Conservation (phyloP, 2,113 vertebrate genomes). For the Myrmophylax atrothorax region DNA sequence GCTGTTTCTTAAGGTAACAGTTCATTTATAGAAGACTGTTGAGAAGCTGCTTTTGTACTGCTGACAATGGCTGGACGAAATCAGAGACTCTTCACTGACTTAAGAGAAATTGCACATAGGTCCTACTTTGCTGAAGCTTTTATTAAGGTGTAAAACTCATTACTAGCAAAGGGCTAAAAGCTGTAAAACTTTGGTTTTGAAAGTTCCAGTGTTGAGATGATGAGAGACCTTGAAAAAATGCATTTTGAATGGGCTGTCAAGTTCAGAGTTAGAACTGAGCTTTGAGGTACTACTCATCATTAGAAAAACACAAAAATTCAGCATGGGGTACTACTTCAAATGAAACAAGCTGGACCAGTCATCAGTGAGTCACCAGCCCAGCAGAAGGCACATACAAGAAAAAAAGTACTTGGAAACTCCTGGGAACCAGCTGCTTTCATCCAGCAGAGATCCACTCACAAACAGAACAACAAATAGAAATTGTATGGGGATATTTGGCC, state of each 20-base stretch:
- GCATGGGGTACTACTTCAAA: neutral
- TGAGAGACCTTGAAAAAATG: neutral
- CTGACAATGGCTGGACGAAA: neutral
- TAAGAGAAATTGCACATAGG: neutral
- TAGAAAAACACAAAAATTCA: neutral
- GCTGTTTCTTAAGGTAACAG: constrained; percentile 1
- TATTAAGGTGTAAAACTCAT: constrained; percentile 10
- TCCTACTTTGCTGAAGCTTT: neutral
- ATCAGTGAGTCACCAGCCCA: neutral
- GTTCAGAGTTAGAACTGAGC: neutral
- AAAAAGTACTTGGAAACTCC: neutral
- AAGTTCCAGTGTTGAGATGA: neutral
- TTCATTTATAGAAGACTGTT: neutral
- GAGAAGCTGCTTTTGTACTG: constrained; percentile 36
- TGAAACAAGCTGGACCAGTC: neutral
- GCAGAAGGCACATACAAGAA: neutral
- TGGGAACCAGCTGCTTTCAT: neutral
- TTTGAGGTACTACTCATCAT: neutral
- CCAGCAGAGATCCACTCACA: neutral
- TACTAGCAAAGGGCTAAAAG: constrained; percentile 6
- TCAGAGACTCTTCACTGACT: neutral
- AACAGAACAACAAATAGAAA: neutral
- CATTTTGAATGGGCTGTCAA: neutral
- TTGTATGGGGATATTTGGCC: neutral
- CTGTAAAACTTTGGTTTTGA: neutral